phyloP scores from a whole-genome alignment of 2,113 vertebrate genomes.

The Craseonycteris thonglongyai region DNA sequence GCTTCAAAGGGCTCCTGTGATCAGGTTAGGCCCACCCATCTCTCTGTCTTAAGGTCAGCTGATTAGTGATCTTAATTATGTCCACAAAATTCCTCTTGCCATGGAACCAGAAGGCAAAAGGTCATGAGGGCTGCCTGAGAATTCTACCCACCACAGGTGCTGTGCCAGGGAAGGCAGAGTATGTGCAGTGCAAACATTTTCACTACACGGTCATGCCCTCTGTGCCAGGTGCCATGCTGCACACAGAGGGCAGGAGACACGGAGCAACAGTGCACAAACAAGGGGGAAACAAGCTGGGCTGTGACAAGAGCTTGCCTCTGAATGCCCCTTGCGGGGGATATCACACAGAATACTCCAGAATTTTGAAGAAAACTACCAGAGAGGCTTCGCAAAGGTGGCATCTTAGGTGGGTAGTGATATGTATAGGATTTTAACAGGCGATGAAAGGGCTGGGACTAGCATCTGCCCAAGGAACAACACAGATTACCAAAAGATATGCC shows the following conservation, averaged over 20 bases:
- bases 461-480: neutral
- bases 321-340: neutral
- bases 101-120: neutral
- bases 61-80: no score
- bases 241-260: neutral
- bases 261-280: neutral
- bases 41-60: neutral
- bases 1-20: neutral
- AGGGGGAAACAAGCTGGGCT: neutral
- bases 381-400: neutral
- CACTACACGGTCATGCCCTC: fast-evolving
- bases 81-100: no score
- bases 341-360: neutral
- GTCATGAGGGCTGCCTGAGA: neutral
- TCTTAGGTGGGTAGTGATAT: neutral
- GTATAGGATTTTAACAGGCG: neutral
- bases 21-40: neutral
- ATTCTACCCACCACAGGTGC: neutral
- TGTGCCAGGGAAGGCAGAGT: neutral
- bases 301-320: neutral
- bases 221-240: neutral
- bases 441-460: neutral
- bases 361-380: neutral
- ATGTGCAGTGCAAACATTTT: neutral
- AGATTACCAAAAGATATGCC: neutral